Evolutionary conservation across 2,888 invertebrate species (phyloP).

Genomic region (Kuschelorhynchus macadamiae): DNA sequence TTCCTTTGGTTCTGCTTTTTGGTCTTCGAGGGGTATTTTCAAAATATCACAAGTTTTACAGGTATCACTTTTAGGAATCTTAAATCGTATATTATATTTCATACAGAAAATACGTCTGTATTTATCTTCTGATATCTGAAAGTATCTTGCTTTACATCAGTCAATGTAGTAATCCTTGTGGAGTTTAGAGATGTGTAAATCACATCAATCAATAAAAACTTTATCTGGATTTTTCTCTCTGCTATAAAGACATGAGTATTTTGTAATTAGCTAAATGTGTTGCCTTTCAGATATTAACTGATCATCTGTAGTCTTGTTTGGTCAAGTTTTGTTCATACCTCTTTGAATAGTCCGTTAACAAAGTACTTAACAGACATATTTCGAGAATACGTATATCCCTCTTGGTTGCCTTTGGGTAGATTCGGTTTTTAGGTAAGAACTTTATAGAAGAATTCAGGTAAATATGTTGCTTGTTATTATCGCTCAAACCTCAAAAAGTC

Average conservation of each 20-base stretch:
- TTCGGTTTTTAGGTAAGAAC: slow-evolving; percentile 33
- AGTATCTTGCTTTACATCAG: slow-evolving; percentile 45
- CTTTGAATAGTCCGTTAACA: slow-evolving; percentile 3
- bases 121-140: slow-evolving; percentile 40
- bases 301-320: slow-evolving; percentile 40
- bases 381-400: background rate
- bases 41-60: slow-evolving; percentile 43
- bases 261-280: slow-evolving; percentile 49
- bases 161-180: slow-evolving; percentile 45
- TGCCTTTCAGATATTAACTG: slow-evolving; percentile 35
- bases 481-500: slow-evolving; percentile 25
- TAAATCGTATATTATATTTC: slow-evolving; percentile 52
- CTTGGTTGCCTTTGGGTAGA: slow-evolving; percentile 41
- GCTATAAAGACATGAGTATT: slow-evolving; percentile 40
- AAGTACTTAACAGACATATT: slow-evolving; percentile 7
- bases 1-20: background rate
- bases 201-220: slow-evolving; percentile 48
- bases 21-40: background rate
- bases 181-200: slow-evolving; percentile 44
- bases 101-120: slow-evolving; percentile 49
- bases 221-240: slow-evolving; percentile 14
- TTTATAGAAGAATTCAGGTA: slow-evolving; percentile 29
- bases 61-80: slow-evolving; percentile 52
- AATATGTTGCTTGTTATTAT: slow-evolving; percentile 27
- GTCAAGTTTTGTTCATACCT: slow-evolving; percentile 32